Conservation (phyloP, 2,888 invertebrate species). For the Morpho deidamia region DNA sequence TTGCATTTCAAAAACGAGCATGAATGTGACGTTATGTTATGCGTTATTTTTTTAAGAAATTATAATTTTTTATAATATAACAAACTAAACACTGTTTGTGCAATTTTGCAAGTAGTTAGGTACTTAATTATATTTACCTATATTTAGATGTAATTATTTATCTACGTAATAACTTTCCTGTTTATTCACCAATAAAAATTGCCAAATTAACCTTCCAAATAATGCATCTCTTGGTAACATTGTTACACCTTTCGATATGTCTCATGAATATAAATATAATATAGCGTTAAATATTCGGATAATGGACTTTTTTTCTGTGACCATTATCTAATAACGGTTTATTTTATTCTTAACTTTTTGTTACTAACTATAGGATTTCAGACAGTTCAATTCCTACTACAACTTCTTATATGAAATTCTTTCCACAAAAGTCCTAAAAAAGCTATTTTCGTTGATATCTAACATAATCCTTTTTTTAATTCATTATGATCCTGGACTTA, state of each 20-base stretch:
- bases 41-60: background rate
- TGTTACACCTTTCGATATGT: constrained; percentile 41
- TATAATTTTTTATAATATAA: background rate
- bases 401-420: too few species aligned
- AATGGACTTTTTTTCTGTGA: too few species aligned
- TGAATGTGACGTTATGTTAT: too few species aligned
- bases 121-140: constrained; percentile 28
- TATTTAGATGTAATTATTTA: constrained; percentile 20
- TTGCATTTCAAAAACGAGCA: too few species aligned
- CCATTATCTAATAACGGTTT: too few species aligned
- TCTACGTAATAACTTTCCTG: constrained; percentile 41
- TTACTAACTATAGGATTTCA: too few species aligned
- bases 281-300: background rate
- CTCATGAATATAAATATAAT: constrained; percentile 16
- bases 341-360: too few species aligned
- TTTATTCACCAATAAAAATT: constrained; percentile 48
- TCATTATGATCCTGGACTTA: too few species aligned
- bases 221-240: constrained; percentile 49
- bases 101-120: constrained; percentile 60
- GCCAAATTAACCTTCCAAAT: constrained; percentile 67
- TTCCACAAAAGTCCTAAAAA: too few species aligned
- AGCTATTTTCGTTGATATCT: too few species aligned
- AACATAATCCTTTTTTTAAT: too few species aligned
- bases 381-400: too few species aligned
- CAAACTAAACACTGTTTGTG: constrained; percentile 43